Evolutionary conservation across 2,888 invertebrate species (phyloP).

Genomic region (Athetis lepigone): DNA sequence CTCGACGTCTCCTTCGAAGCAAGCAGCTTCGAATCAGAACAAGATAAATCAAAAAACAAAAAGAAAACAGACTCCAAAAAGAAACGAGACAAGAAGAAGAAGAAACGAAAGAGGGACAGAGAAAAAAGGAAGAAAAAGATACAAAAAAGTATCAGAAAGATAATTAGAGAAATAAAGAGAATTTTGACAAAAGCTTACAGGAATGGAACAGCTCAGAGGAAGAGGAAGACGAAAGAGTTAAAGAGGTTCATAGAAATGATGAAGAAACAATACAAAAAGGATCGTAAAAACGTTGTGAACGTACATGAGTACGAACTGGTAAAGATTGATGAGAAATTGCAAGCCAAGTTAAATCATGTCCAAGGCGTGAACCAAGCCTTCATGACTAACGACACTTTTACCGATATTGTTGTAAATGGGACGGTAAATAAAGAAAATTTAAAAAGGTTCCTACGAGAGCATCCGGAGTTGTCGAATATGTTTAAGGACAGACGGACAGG

Average conservation of each 20-base stretch:
- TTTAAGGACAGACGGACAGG: slow-evolving; percentile 50
- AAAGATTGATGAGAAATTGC: slow-evolving; percentile 73
- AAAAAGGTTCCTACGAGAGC: slow-evolving; percentile 72
- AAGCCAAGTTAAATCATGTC: slow-evolving; percentile 71
- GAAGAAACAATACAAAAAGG: slow-evolving; percentile 79
- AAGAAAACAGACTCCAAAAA: slow-evolving; percentile 20
- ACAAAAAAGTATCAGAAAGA: slow-evolving; percentile 74
- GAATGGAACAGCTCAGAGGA: slow-evolving; percentile 75
- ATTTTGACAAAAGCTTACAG: slow-evolving; percentile 75
- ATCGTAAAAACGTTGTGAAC: slow-evolving; percentile 75
- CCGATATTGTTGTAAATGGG: slow-evolving; percentile 77
- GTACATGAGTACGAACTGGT: slow-evolving; percentile 76
- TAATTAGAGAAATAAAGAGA: slow-evolving; percentile 76
- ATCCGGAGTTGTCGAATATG: slow-evolving; percentile 73
- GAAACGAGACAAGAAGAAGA: too few species aligned
- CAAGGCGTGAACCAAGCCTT: slow-evolving; percentile 73
- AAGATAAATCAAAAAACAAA: slow-evolving; percentile 50
- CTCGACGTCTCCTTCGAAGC: slow-evolving; percentile 81
- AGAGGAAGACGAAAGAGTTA: slow-evolving; percentile 78
- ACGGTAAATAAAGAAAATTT: slow-evolving; percentile 70
- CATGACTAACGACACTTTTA: slow-evolving; percentile 76
- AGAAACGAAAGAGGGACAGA: slow-evolving; percentile 47
- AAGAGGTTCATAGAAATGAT: slow-evolving; percentile 79
- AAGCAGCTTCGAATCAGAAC: slow-evolving; percentile 70
- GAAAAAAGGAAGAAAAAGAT: slow-evolving; percentile 75